Percentiles rank a stretch among this genome's conserved stretches.
phyloP scores from a whole-genome alignment of 2,797 vertebrate species.

The Atherinosoma microstoma region DNA sequence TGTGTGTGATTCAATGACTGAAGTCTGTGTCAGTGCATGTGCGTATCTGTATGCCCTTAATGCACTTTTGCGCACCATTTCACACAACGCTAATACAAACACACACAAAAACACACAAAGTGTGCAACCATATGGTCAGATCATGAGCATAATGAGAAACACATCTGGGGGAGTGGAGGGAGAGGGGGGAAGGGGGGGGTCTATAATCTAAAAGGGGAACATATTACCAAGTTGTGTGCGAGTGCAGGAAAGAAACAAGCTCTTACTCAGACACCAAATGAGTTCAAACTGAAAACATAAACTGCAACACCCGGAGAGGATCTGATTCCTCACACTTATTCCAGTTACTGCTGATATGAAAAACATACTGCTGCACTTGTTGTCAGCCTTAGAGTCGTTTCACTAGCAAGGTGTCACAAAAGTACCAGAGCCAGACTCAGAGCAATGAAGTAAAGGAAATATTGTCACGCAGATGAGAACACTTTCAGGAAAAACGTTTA shows the following conservation, averaged over 20 bases:
- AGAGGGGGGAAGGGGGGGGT: not conserved
- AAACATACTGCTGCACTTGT: constrained; percentile 54
- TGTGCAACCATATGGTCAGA: constrained; percentile 64
- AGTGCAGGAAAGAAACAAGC: constrained; percentile 20
- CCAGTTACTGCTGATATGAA: constrained; percentile 40
- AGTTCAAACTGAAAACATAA: constrained; percentile 60
- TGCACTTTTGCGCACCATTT: constrained; percentile 55
- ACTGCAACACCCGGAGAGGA: constrained; percentile 31
- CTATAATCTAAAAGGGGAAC: constrained; percentile 25
- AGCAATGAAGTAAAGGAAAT: constrained; percentile 11
- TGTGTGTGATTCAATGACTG: constrained; percentile 53
- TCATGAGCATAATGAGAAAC: constrained; percentile 73
- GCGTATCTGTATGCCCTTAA: constrained; percentile 33
- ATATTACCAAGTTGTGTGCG: constrained; percentile 32
- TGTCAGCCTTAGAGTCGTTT: constrained; percentile 37
- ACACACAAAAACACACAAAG: constrained; percentile 47
- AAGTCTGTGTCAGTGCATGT: constrained; percentile 45
- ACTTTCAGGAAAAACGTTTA: constrained; percentile 14
- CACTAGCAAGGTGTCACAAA: constrained; percentile 25
- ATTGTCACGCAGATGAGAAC: constrained; percentile 12
- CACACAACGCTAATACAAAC: constrained; percentile 30
- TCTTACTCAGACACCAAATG: constrained; percentile 36
- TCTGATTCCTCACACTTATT: constrained; percentile 52
- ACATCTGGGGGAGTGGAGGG: constrained; percentile 39
- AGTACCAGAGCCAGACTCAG: constrained; percentile 8